Conservation (phyloP, 2,888 invertebrate genomes). For the Lepidochrysops patricia region DNA sequence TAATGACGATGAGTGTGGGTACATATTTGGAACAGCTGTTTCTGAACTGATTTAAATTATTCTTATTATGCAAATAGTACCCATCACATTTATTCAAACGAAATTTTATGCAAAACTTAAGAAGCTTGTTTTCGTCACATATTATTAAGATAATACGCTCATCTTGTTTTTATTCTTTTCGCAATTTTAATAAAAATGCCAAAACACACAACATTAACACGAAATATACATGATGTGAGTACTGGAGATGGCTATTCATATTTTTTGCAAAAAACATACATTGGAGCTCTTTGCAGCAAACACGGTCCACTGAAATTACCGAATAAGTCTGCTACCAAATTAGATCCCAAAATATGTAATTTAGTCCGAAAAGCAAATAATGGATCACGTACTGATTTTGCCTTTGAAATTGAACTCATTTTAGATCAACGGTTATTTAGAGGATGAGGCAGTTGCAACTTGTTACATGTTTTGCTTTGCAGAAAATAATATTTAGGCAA, state of each 20-base stretch:
- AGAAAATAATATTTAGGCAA: too few relatives aligned
- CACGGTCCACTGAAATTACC: background rate
- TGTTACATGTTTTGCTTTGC: background rate
- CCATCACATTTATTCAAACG: background rate
- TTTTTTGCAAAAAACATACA: background rate
- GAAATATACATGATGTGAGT: too few relatives aligned
- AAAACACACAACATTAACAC: too few relatives aligned
- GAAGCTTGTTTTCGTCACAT: background rate
- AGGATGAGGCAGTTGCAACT: background rate
- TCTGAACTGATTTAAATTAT: background rate
- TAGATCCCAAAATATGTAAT: constrained; percentile 18
- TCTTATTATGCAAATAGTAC: background rate
- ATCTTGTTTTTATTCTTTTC: background rate
- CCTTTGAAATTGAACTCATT: constrained; percentile 16
- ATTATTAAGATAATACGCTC: background rate
- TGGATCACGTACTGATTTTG: constrained; percentile 21
- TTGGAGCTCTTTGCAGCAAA: background rate
- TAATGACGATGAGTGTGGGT: background rate
- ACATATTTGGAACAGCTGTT: constrained; percentile 17
- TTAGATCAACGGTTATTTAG: background rate
- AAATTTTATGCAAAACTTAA: background rate
- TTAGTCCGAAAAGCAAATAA: constrained; percentile 18
- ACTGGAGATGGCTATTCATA: background rate
- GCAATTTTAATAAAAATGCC: background rate
- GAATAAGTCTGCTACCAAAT: background rate